phyloP scores from a whole-genome alignment of 2,888 invertebrate species.

The Platyscelio sp. region DNA sequence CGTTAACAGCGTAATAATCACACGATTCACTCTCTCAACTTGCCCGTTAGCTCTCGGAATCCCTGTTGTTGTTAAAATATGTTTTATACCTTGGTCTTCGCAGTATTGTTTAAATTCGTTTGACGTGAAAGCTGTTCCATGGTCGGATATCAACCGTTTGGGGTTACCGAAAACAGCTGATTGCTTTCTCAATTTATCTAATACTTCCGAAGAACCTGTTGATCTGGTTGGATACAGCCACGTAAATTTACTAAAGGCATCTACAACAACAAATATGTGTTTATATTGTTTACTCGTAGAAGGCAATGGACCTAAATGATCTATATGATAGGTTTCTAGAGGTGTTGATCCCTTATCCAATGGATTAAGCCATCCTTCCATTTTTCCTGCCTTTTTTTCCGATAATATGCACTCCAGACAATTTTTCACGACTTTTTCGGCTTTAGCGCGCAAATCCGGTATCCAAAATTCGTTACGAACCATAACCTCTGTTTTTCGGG shows the following conservation, averaged over 20 bases:
- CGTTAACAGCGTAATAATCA: background rate
- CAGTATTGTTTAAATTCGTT: background rate
- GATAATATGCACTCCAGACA: conserved; percentile 3
- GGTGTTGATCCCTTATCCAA: background rate
- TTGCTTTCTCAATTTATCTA: too few relatives aligned
- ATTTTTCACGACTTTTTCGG: background rate
- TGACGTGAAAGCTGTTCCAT: too few relatives aligned
- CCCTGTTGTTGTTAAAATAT: too few relatives aligned
- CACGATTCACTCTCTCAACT: background rate
- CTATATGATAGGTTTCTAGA: background rate
- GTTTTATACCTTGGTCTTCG: background rate
- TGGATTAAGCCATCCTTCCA: background rate
- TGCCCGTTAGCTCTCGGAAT: background rate
- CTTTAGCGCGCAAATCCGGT: background rate
- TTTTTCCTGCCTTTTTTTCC: background rate
- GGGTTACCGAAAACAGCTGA: too few relatives aligned
- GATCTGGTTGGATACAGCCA: background rate
- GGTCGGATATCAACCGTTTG: too few relatives aligned
- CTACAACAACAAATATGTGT: background rate
- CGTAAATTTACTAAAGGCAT: background rate
- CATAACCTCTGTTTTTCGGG: conserved; percentile 13
- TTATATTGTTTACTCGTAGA: background rate
- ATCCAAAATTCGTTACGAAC: conserved; percentile 49
- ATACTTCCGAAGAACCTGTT: too few relatives aligned
- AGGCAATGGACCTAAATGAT: background rate